Evolutionary conservation across 2,888 invertebrate species (phyloP).

Genomic region (Ischnus inquisitorius): DNA sequence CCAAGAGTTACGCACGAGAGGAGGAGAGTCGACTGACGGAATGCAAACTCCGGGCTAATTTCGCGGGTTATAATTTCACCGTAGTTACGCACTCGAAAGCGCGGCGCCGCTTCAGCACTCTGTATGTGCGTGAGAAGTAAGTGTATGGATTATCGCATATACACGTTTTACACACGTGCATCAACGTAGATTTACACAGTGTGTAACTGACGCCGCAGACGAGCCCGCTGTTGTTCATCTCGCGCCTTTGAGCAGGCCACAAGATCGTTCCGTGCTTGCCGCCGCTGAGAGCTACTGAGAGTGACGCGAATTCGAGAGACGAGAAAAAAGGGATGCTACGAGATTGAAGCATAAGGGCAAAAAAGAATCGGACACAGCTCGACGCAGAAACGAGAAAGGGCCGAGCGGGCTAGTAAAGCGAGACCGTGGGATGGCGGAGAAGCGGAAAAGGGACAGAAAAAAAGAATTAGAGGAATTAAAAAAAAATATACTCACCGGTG

Average conservation of each 20-base stretch:
- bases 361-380: slow-evolving; percentile 10
- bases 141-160: background rate
- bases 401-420: slow-evolving; percentile 26
- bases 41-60: slow-evolving; percentile 68
- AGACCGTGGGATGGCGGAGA: slow-evolving; percentile 9
- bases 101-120: slow-evolving; percentile 7
- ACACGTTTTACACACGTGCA: background rate
- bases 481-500: background rate
- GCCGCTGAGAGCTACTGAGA: slow-evolving; percentile 3
- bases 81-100: slow-evolving; percentile 69
- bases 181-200: background rate
- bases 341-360: background rate
- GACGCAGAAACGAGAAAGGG: background rate
- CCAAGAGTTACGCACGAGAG: slow-evolving; percentile 5
- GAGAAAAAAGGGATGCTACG: background rate
- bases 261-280: background rate
- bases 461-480: background rate
- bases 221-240: background rate
- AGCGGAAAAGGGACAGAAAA: background rate
- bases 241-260: background rate
- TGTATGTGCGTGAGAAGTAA: background rate
- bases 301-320: background rate
- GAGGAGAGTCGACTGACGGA: slow-evolving; percentile 39
- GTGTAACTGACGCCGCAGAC: background rate
- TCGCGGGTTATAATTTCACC: slow-evolving; percentile 73